Evolutionary conservation across 2,797 vertebrate genomes (phyloP).

Genomic region (Gephyroberyx darwinii): DNA sequence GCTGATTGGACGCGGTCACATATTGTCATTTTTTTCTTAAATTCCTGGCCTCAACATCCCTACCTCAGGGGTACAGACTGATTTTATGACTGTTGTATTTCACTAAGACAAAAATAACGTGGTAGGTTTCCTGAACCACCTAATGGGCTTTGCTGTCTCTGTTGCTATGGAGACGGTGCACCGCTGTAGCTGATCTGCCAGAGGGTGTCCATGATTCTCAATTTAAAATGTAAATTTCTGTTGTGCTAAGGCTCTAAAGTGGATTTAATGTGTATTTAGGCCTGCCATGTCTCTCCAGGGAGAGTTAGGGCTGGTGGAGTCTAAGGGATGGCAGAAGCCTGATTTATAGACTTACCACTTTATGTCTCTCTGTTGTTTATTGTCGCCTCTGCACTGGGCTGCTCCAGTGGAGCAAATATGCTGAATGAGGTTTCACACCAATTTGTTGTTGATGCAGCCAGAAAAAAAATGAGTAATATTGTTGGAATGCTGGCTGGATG

Average conservation of each 20-base stretch:
- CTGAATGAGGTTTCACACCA: slow-evolving; percentile 77
- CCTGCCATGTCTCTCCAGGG: slow-evolving; percentile 72
- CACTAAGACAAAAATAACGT: slow-evolving; percentile 82
- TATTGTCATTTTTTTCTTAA: slow-evolving; percentile 34
- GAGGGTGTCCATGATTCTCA: slow-evolving; percentile 80
- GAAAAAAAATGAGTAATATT: slow-evolving; percentile 62
- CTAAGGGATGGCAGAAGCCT: slow-evolving; percentile 64
- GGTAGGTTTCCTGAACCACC: slow-evolving; percentile 82
- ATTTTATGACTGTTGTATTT: slow-evolving; percentile 79
- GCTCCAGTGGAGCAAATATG: slow-evolving; percentile 73
- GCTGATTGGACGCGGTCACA: slow-evolving; percentile 74
- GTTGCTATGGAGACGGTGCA: slow-evolving; percentile 89
- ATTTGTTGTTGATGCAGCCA: slow-evolving; percentile 75
- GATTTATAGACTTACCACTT: slow-evolving; percentile 84
- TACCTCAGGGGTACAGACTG: slow-evolving; percentile 79
- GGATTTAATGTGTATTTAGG: slow-evolving; percentile 81
- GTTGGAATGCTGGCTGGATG: slow-evolving; percentile 45
- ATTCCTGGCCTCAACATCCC: slow-evolving; percentile 73
- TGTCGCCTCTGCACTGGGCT: slow-evolving; percentile 67
- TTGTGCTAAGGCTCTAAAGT: slow-evolving; percentile 82
- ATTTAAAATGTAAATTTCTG: slow-evolving; percentile 85
- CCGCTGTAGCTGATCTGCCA: slow-evolving; percentile 79
- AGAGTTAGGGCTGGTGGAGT: slow-evolving; percentile 65
- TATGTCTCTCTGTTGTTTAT: slow-evolving; percentile 80
- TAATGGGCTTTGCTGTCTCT: slow-evolving; percentile 83